Evolutionary conservation across 2,888 invertebrate genomes (phyloP).

Genomic region (Parelbella ahira): DNA sequence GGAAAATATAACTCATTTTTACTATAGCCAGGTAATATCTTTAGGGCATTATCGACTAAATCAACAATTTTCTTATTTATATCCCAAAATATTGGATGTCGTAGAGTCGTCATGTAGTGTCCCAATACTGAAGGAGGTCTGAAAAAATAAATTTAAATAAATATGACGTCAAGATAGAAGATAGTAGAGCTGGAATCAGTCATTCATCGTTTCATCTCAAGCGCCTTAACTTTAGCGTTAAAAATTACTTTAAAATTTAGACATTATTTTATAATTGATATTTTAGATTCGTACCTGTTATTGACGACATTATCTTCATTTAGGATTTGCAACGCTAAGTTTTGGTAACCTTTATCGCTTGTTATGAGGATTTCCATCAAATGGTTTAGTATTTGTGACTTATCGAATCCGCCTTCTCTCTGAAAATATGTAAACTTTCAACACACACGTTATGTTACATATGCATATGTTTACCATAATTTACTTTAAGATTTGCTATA

Average conservation of each 20-base stretch:
- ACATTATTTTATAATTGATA: too few relatives aligned
- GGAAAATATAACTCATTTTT: conserved; percentile 81
- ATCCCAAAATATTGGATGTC: conserved; percentile 86
- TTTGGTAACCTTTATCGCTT: conserved; percentile 58
- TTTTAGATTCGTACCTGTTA: conserved; percentile 55
- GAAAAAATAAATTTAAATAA: conserved; percentile 42
- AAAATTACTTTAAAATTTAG: too few relatives aligned
- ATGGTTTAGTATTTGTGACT: conserved; percentile 64
- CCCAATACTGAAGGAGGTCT: conserved; percentile 56
- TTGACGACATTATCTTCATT: conserved; percentile 37
- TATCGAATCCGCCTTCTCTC: conserved; percentile 56
- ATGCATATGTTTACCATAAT: too few relatives aligned
- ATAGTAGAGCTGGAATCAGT: too few relatives aligned
- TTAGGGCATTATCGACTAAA: conserved; percentile 79
- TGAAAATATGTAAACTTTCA: conserved; percentile 45
- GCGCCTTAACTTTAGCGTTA: too few relatives aligned
- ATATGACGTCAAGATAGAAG: too few relatives aligned
- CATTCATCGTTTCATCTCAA: too few relatives aligned
- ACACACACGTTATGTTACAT: conserved; percentile 63
- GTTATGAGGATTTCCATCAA: conserved; percentile 64
- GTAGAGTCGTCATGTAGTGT: conserved; percentile 81
- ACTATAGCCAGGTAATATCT: conserved; percentile 78
- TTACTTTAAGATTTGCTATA: too few relatives aligned
- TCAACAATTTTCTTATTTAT: conserved; percentile 82
- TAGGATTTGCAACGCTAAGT: conserved; percentile 47